Conservation (phyloP, 2,888 invertebrate species). For the Acleris laterana region DNA sequence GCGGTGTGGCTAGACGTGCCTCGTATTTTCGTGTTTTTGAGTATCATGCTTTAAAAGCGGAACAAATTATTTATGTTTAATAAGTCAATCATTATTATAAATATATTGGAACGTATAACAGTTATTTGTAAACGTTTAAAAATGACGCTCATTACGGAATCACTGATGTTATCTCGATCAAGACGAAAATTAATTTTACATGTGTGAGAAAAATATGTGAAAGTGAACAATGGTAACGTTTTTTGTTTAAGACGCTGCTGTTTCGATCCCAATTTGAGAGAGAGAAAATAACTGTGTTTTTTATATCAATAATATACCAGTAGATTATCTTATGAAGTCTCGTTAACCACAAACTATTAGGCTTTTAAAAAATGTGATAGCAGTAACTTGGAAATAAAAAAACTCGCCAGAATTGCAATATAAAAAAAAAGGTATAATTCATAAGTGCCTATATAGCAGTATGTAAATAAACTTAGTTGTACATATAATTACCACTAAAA, state of each 20-base stretch:
- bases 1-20: not conserved
- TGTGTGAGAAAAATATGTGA: not conserved
- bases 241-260: conserved; percentile 1
- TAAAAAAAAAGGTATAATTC: conserved; percentile 50
- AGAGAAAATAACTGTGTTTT: conserved; percentile 39
- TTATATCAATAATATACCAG: conserved; percentile 17
- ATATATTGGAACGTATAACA: not conserved
- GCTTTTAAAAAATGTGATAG: conserved; percentile 39
- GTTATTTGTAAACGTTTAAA: no score
- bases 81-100: no score
- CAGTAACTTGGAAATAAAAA: conserved; percentile 42
- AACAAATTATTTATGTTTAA: no score
- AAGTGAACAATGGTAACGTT: not conserved
- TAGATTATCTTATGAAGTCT: conserved; percentile 11
- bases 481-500: conserved; percentile 35
- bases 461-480: conserved; percentile 41
- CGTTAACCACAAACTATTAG: conserved; percentile 20
- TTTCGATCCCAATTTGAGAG: conserved; percentile 35
- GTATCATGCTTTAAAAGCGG: no score
- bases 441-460: conserved; percentile 56
- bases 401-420: conserved; percentile 52
- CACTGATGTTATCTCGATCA: not conserved
- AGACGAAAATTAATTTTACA: no score
- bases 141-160: not conserved
- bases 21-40: not conserved